Conservation (phyloP, 1,140 invertebrate species). For the Aphaenogaster floridana region DNA sequence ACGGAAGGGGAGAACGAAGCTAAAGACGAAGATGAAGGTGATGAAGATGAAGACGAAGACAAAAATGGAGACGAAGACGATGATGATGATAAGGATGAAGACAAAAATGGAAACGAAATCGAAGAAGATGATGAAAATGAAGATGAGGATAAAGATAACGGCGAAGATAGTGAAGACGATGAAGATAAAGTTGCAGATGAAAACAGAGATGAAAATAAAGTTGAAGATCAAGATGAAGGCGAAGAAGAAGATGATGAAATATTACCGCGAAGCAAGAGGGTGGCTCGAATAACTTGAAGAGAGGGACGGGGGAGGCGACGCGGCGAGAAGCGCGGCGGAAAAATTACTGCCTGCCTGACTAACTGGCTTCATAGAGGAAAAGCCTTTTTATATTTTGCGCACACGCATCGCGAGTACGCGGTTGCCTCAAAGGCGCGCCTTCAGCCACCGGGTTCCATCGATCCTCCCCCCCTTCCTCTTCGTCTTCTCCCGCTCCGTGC, state of each 20-base stretch:
- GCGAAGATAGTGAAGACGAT: too few species aligned
- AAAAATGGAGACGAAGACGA: background rate
- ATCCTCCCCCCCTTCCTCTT: constrained; percentile 53
- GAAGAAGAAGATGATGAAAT: constrained; percentile 9
- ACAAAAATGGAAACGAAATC: background rate
- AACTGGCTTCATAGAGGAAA: constrained; percentile 76
- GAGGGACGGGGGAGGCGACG: background rate
- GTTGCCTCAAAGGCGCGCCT: constrained; percentile 69
- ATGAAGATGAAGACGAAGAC: background rate
- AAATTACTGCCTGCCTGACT: constrained; percentile 70
- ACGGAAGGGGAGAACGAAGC: constrained; percentile 8
- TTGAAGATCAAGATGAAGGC: background rate
- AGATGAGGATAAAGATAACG: background rate
- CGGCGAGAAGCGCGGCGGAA: constrained; percentile 40
- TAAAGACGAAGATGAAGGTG: background rate
- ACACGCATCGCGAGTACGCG: constrained; percentile 54
- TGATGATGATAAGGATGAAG: background rate
- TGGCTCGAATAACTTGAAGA: background rate
- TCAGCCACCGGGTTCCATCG: constrained; percentile 70
- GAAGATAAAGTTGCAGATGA: too few species aligned
- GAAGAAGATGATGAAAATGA: background rate
- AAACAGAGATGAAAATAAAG: background rate
- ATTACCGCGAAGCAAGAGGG: background rate
- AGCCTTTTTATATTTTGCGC: constrained; percentile 69
- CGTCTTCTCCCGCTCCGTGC: constrained; percentile 34